phyloP scores from a whole-genome alignment of 1,140 invertebrate species.

The Proctacanthus coquilletti region DNA sequence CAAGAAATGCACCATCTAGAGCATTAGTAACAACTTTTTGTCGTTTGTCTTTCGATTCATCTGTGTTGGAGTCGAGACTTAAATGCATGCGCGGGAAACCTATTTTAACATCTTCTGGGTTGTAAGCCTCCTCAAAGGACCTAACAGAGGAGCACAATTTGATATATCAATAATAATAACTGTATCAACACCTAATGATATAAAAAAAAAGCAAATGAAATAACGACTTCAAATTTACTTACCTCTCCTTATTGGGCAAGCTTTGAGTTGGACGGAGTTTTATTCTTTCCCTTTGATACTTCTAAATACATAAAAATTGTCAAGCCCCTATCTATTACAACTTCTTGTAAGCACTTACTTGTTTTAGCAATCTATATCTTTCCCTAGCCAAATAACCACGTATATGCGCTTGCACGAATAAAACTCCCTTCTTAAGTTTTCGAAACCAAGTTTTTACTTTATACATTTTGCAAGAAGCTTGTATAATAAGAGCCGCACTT shows the following conservation, averaged over 20 bases:
- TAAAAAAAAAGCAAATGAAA: not conserved
- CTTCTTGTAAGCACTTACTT: no score
- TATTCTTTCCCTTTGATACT: constrained; percentile 1
- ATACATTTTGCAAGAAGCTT: constrained; percentile 57
- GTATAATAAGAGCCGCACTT: constrained; percentile 56
- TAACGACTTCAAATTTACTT: not conserved
- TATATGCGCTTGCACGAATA: constrained; percentile 57
- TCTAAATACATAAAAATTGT: no score
- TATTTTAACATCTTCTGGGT: not conserved
- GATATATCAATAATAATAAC: no score
- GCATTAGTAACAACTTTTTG: not conserved
- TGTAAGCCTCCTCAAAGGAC: not conserved
- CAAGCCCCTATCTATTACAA: no score
- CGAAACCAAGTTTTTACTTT: constrained; percentile 48
- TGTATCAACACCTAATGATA: no score
- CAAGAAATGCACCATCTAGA: not conserved
- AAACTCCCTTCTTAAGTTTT: constrained; percentile 39
- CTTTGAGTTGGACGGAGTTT: constrained; percentile 6
- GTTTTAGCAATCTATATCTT: constrained; percentile 9
- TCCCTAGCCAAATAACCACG: constrained; percentile 43
- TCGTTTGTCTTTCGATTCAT: not conserved
- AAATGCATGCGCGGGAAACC: not conserved
- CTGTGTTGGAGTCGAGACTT: not conserved
- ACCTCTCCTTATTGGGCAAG: constrained; percentile 4
- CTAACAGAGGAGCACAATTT: not conserved